These are phyloP conservation scores for Odontomyia ornata DNA, from an alignment of 2,888 invertebrate genomes.

Conservation along the genomic window DNA sequence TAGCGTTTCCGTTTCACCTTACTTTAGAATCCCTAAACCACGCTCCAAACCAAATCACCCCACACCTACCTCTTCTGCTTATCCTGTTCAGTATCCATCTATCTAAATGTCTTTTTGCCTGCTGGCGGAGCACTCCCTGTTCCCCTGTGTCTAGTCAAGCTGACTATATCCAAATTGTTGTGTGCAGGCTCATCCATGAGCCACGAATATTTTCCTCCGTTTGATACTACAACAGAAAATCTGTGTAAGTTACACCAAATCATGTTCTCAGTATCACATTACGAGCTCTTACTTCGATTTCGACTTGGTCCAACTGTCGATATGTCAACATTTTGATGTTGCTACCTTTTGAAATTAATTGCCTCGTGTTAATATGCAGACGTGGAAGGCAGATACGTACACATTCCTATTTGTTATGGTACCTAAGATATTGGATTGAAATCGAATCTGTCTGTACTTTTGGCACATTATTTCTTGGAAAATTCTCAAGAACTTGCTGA, in stretches of 20 bases:
- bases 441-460: too few species aligned
- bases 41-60: neutral
- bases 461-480: too few species aligned
- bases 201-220: conserved; percentile 14
- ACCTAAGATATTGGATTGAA: too few species aligned
- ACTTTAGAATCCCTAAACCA: conserved; percentile 4
- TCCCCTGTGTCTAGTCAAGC: neutral
- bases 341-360: conserved; percentile 42
- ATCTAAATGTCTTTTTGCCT: neutral
- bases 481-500: too few species aligned
- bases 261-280: conserved; percentile 42
- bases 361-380: conserved; percentile 15
- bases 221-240: conserved; percentile 26
- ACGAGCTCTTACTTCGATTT: conserved; percentile 21
- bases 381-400: neutral
- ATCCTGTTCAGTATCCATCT: neutral
- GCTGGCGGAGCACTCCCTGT: neutral
- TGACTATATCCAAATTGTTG: neutral
- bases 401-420: too few species aligned
- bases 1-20: conserved; percentile 41
- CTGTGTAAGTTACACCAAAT: conserved; percentile 44
- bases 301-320: conserved; percentile 38
- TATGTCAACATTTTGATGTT: conserved; percentile 41
- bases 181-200: conserved; percentile 12
- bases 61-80: neutral